Percentiles rank a stretch among this genome's conserved stretches.
These are phyloP conservation scores for Sisyra nigra DNA, from an alignment of 2,888 invertebrate species.

Conservation along the genomic window DNA sequence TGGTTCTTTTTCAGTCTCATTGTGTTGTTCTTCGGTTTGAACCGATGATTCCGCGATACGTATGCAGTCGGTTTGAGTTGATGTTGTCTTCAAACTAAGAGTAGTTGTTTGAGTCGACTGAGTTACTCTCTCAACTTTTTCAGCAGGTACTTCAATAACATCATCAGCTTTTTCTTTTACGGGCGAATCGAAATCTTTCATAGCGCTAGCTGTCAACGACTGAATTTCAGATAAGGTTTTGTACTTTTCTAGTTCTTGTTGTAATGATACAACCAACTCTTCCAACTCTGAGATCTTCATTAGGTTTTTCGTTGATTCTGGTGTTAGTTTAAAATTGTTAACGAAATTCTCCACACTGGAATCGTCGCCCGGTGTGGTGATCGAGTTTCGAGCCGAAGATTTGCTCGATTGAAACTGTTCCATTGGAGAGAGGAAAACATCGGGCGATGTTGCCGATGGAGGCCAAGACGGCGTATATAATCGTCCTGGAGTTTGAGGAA, in stretches of 20 bases:
- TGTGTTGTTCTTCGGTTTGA: neutral
- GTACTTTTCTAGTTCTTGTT: slow-evolving; percentile 38
- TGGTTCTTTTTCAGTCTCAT: slow-evolving; percentile 1
- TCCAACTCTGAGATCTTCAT: slow-evolving; percentile 24
- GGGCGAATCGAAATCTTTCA: slow-evolving; percentile 33
- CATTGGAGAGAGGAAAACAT: neutral
- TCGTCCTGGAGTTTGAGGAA: slow-evolving; percentile 57
- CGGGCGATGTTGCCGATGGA: slow-evolving; percentile 39
- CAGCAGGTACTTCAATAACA: neutral
- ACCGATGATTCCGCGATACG: slow-evolving; percentile 5
- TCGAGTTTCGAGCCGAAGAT: neutral
- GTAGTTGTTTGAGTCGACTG: neutral
- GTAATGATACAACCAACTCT: slow-evolving; percentile 19
- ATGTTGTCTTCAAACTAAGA: slow-evolving; percentile 1
- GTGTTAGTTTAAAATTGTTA: neutral
- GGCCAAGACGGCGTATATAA: slow-evolving; percentile 61
- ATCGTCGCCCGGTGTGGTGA: neutral
- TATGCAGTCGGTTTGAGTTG: slow-evolving; percentile 8
- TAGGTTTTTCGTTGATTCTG: slow-evolving; percentile 10
- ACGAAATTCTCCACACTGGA: neutral
- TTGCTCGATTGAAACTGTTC: too few relatives aligned
- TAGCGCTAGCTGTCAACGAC: slow-evolving; percentile 33
- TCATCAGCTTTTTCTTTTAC: slow-evolving; percentile 17
- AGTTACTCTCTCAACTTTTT: neutral
- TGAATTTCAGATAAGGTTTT: slow-evolving; percentile 39